Evolutionary conservation across 1,140 invertebrate species (phyloP), one percentile per base, ranked within the genome.

Genomic region (Magallana gigas): DNA sequence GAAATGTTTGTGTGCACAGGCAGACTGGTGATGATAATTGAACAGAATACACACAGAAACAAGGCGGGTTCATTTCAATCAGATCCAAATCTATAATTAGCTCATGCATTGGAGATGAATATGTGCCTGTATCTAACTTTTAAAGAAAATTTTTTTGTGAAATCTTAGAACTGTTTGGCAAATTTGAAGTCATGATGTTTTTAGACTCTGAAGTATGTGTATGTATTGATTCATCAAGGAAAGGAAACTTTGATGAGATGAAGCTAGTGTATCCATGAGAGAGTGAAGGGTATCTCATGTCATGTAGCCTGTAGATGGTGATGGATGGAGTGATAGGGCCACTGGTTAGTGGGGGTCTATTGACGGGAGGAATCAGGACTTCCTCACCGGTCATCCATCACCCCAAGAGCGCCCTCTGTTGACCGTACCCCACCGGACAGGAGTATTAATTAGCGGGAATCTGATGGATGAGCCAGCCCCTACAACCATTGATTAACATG

Each of bases 321-420:
- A 76, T 76, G 68, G 12, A 76, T 76, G 68, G 8, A 11, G 12
- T 29, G 68, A 76, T 76, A 11, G 23, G 18, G 68, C 68, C 68
- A 5, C 68, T 76, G 11, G 23, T 76, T 29, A 9, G 18, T 11
- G 12, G 68, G 68, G 68, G 29, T 29, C 18, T 76, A 76, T 76
- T 76, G 68, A 76, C 68, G 11, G 23, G 68, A 76, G 68, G 36
- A 76, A 76, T 76, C 68, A 76, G 68, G 68, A 23, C 36, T 36
- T 29, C 11, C 29, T 29, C 68, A 7, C 68, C 29, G 23, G 8
- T 29, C 68, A 76, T 76, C 68, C 68, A 76, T 76, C 68, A 76
- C 12, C 23, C 18, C 18, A 3, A 5, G 8, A 12, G 36, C 14
- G 8, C 23, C 68, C 68, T 76, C 68, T 29, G 36, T 76, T 76